phyloP scores from a whole-genome alignment of 2,797 vertebrate species.

The Danio aesculapii region DNA sequence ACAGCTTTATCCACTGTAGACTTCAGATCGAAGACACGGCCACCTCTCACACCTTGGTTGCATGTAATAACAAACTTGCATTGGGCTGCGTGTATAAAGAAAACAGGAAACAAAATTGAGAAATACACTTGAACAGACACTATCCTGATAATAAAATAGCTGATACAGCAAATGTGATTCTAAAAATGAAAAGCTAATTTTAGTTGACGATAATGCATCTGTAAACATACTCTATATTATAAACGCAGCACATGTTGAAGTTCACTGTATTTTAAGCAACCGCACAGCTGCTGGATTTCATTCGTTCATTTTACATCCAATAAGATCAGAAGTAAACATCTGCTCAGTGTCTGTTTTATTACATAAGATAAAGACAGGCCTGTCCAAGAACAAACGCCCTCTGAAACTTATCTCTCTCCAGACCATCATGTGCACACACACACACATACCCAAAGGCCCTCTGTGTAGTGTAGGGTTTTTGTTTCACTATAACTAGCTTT shows the following conservation, averaged over 20 bases:
- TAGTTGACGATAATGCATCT: no score
- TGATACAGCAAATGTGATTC: not conserved
- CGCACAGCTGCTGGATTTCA: not conserved
- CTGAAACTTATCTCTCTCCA: conserved; percentile 17
- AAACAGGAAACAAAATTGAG: not conserved
- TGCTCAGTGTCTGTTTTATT: conserved; percentile 11
- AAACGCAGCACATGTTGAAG: not conserved
- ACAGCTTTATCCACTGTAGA: conserved; percentile 88
- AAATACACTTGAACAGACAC: not conserved
- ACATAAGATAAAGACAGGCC: conserved; percentile 29
- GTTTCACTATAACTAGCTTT: not conserved
- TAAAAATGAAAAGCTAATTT: no score
- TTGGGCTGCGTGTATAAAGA: conserved; percentile 78
- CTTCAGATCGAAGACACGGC: conserved; percentile 86
- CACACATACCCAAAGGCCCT: not conserved
- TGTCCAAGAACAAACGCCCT: conserved; percentile 32
- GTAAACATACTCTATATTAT: not conserved
- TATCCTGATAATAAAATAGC: not conserved
- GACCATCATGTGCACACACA: not conserved
- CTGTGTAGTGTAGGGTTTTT: not conserved
- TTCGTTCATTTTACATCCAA: not conserved
- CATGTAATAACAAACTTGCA: conserved; percentile 93
- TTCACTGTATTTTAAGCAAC: not conserved
- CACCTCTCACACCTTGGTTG: conserved; percentile 91
- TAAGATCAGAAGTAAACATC: conserved; percentile 22